phyloP scores from a whole-genome alignment of 2,797 vertebrate species.

The Cheracebus regulus region DNA sequence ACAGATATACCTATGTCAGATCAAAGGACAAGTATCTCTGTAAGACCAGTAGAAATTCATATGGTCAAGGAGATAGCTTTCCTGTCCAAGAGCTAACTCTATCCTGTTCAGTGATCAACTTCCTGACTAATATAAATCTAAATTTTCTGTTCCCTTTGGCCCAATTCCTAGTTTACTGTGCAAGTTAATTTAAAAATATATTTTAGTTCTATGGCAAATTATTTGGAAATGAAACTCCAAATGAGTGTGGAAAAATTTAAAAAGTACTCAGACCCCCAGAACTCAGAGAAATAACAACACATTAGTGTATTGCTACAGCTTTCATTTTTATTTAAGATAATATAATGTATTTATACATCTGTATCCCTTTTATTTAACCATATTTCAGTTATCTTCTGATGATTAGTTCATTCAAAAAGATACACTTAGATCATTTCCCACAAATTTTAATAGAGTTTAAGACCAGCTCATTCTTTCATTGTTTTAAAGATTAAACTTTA shows the following conservation, averaged over 20 bases:
- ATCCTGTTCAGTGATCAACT: neutral
- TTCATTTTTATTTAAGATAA: conserved; percentile 2
- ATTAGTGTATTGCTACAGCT: neutral
- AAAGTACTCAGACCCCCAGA: neutral
- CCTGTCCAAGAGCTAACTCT: neutral
- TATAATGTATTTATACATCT: neutral
- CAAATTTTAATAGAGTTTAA: neutral
- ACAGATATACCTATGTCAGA: neutral
- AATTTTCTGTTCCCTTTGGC: neutral
- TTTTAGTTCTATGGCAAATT: neutral
- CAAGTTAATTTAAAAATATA: conserved; percentile 5
- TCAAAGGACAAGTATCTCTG: neutral
- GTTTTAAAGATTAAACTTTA: neutral
- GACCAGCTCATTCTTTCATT: neutral
- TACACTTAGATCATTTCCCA: neutral
- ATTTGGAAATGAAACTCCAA: conserved; percentile 29
- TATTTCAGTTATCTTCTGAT: neutral
- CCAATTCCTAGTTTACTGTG: neutral
- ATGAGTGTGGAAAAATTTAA: neutral
- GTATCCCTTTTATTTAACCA: neutral
- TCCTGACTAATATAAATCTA: neutral
- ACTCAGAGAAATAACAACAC: neutral
- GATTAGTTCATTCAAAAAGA: conserved; percentile 18
- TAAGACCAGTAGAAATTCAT: neutral
- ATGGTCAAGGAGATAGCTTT: neutral